Evolutionary conservation across 2,113 vertebrate genomes (phyloP), one percentile per base, ranked within the genome.

Genomic region (Campylomormyrus tamandua): DNA sequence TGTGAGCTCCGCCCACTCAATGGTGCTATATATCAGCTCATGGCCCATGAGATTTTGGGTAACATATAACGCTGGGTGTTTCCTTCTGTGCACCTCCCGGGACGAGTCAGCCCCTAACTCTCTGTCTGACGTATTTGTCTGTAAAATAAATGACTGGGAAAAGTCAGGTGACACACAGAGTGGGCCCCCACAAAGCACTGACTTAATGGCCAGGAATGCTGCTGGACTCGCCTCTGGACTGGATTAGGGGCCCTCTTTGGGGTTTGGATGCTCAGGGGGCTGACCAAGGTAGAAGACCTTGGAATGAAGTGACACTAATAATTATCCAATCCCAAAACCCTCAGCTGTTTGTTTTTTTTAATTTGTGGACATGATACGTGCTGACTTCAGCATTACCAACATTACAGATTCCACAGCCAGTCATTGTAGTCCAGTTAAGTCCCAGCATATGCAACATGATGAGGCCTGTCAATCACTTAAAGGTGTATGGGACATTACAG

Each of bases 201-300:
- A 80, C 74, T 42, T 80, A 80, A 80, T 80, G 74, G 74, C 74
- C 74, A 80, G 74, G 74, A 80, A 80, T 80, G 74, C 35, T 80
- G 74, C 74, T 0, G 74, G 35, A 80, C 35, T 80, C 17, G 74
- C 74, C 74, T 80, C 74, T 80, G 74, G 74, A 80, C 74, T 80
- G 74, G 74, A 80, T 80, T 80, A 80, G 74, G 74, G 74, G 74
- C 31, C 74, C 74, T 80, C 74, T 80, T 42, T 42, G 6, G 74
- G 74, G 35, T 42, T 7, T 5, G 35, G 31, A 80, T 42, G 74
- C 35, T 80, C 74, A 80, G 35, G 74, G 74, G 74, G 74, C 74
- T 35, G 31, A 39, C 74, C 74, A 42, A 80, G 74, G 35, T 80
- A 42, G 74, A 80, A 39, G 35, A 39, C 70, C 31, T 31, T 39